Percentiles rank a stretch among this genome's conserved stretches.
phyloP scores from a whole-genome alignment of 2,888 invertebrate species.

The Lasiommata megera region DNA sequence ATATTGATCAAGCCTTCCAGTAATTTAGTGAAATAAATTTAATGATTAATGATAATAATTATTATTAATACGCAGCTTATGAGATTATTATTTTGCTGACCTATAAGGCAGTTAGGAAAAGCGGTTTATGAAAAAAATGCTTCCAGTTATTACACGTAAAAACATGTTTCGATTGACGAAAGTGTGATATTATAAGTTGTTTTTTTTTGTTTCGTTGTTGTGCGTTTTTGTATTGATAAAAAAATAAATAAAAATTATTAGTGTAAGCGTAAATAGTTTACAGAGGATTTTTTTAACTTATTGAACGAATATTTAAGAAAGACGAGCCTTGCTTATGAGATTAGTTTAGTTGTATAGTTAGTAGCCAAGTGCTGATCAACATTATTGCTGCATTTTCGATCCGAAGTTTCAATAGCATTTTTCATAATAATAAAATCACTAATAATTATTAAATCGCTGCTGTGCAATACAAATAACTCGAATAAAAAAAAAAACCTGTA shows the following conservation, averaged over 20 bases:
- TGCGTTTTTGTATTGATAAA: constrained; percentile 75
- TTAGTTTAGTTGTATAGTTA: constrained; percentile 74
- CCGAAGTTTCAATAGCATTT: constrained; percentile 37
- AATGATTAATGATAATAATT: constrained; percentile 40
- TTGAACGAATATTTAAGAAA: constrained; percentile 76
- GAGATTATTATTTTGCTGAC: constrained; percentile 66
- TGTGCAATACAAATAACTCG: constrained; percentile 1
- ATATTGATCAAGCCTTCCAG: constrained; percentile 80
- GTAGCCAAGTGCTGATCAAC: constrained; percentile 50
- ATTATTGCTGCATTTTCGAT: constrained; percentile 50
- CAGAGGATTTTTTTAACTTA: constrained; percentile 65
- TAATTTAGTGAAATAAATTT: constrained; percentile 72
- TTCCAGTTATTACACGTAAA: constrained; percentile 65
- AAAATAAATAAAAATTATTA: constrained; percentile 40
- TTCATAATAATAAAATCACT: not conserved
- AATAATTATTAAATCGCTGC: not conserved
- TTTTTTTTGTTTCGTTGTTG: constrained; percentile 80
- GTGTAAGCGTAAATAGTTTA: constrained; percentile 66
- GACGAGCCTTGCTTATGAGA: constrained; percentile 79
- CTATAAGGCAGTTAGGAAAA: constrained; percentile 65
- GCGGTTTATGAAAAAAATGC: constrained; percentile 56
- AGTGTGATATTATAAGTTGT: constrained; percentile 79
- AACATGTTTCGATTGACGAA: constrained; percentile 60
- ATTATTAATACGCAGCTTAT: constrained; percentile 67
- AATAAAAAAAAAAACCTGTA: not conserved